Percentiles rank a stretch among this genome's conserved stretches.
These are phyloP conservation scores for Ephydatia muelleri DNA, from an alignment of 37 sponge, comb jelly and placozoan species.

Conservation along the genomic window DNA sequence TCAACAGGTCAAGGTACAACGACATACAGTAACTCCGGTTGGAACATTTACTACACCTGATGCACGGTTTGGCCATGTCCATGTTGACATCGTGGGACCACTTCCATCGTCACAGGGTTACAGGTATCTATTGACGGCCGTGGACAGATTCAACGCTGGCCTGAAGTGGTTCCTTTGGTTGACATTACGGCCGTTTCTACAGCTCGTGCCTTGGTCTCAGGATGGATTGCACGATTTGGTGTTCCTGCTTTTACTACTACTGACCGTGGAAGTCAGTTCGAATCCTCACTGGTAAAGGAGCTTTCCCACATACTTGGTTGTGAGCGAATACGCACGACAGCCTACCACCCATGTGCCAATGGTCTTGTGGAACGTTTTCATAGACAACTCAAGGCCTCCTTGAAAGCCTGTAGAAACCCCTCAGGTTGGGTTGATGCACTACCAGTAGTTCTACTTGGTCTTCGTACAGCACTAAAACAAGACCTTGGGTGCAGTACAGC, in stretches of 20 bases:
- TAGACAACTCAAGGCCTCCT: constrained; percentile 45
- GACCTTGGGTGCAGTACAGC: constrained; percentile 45
- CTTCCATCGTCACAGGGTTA: constrained; percentile 12
- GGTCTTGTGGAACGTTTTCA: constrained; percentile 55
- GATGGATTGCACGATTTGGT: constrained; percentile 15
- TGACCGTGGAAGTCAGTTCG: constrained; percentile 56
- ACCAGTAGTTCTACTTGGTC: constrained; percentile 51
- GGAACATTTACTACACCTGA: constrained; percentile 22
- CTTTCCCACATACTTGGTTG: constrained; percentile 29
- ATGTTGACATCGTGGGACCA: constrained; percentile 9
- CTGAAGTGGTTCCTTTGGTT: constrained; percentile 18
- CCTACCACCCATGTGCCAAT: constrained; percentile 56
- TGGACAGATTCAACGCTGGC: constrained; percentile 26
- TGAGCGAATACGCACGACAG: constrained; percentile 34
- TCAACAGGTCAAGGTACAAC: constrained; percentile 52
- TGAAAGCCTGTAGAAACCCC: constrained; percentile 21
- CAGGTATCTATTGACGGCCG: neutral
- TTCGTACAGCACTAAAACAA: constrained; percentile 35
- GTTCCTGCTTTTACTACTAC: constrained; percentile 51
- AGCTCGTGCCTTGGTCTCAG: constrained; percentile 1
- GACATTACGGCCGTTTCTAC: constrained; percentile 10
- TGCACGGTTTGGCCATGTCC: constrained; percentile 16
- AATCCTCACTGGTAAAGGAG: constrained; percentile 20
- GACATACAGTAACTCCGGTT: constrained; percentile 43
- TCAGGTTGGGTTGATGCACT: constrained; percentile 41